Base-by-base conservation (phyloP, 2,888 invertebrate species). In the Pachycephus smyrnensis region DNA sequence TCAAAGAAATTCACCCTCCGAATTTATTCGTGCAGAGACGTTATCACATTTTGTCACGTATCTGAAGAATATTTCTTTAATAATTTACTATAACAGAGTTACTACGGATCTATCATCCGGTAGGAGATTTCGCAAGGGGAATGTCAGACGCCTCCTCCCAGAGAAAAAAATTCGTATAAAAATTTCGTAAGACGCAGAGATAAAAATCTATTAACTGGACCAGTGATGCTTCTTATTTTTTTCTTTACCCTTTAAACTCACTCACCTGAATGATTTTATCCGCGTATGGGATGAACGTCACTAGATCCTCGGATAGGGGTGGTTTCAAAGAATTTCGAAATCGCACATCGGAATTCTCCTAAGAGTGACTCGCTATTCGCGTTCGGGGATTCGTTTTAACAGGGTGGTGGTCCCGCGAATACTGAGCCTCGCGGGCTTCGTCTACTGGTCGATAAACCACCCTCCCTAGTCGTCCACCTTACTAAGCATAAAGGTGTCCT, bases 341-440 rank as follows among this genome's bases (percentile, higher is more conserved):
- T 55, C 55, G 55, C 55, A 55, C 55, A 55, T 55, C 55, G 55
- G 55, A 55, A 55, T 55, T 55, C 40, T 55, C 55, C 6, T 23
- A 23, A 9, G 9, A 55, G 55, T 55, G 55, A 55, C 23, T 55
- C 9, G 9, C 9, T 55, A 23, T 9, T 55, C 55, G 55, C 55
- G 55, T 2, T 55, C 23, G 12, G 30, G 11, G 78, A 69, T 40
- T 80, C 83, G 81, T 85, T 84, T 82, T 78, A 83, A 88, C 90
- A 86, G 90, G 88, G 88, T 89, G 89, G 86, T 89, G 89, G 90
- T 90, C 88, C 89, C 89, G 88, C 89, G 88, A 86, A 87, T 86
- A 90, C 90, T 90, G 90, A 90, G 88, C 86, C 83, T 86, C 84
- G 82, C 82, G 86, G 85, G 86, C 86, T 86, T 84, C 84, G 84